phyloP scores from a whole-genome alignment of 2,888 invertebrate species.

The Drosophila tanythrix region DNA sequence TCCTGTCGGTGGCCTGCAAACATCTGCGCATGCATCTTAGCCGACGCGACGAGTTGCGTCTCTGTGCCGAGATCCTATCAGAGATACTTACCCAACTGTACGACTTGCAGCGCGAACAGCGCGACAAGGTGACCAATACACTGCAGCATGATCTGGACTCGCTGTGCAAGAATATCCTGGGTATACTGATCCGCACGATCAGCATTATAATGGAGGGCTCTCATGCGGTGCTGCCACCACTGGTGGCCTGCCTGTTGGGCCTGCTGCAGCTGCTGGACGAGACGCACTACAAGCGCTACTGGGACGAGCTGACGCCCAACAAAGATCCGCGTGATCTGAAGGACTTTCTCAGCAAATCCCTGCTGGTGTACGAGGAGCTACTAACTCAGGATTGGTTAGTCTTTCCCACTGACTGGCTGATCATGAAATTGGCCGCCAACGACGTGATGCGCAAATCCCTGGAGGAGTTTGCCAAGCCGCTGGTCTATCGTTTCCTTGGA shows the following conservation, averaged over 20 bases:
- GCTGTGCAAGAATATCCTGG: slow-evolving; percentile 91
- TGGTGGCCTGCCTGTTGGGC: slow-evolving; percentile 94
- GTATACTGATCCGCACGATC: slow-evolving; percentile 94
- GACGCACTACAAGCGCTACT: slow-evolving; percentile 93
- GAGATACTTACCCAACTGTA: slow-evolving; percentile 89
- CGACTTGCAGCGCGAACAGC: slow-evolving; percentile 86
- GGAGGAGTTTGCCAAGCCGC: slow-evolving; percentile 94
- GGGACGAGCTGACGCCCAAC: slow-evolving; percentile 90
- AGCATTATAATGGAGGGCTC: slow-evolving; percentile 92
- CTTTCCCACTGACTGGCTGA: slow-evolving; percentile 95
- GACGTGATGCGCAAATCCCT: slow-evolving; percentile 93
- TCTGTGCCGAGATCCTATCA: slow-evolving; percentile 94
- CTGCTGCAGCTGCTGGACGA: slow-evolving; percentile 94
- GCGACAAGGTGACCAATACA: slow-evolving; percentile 85
- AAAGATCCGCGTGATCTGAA: slow-evolving; percentile 92
- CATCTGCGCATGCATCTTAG: slow-evolving; percentile 93
- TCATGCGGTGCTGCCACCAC: slow-evolving; percentile 88
- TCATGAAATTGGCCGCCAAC: slow-evolving; percentile 94
- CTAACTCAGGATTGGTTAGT: slow-evolving; percentile 84
- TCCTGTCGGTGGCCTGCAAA: slow-evolving; percentile 93
- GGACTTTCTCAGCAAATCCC: slow-evolving; percentile 93
- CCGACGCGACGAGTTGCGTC: slow-evolving; percentile 91
- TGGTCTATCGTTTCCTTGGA: slow-evolving; percentile 92
- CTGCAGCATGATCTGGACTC: slow-evolving; percentile 92
- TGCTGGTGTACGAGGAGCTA: slow-evolving; percentile 86